Evolutionary conservation across 2,888 invertebrate genomes (phyloP).

Genomic region (Heliconius erato): DNA sequence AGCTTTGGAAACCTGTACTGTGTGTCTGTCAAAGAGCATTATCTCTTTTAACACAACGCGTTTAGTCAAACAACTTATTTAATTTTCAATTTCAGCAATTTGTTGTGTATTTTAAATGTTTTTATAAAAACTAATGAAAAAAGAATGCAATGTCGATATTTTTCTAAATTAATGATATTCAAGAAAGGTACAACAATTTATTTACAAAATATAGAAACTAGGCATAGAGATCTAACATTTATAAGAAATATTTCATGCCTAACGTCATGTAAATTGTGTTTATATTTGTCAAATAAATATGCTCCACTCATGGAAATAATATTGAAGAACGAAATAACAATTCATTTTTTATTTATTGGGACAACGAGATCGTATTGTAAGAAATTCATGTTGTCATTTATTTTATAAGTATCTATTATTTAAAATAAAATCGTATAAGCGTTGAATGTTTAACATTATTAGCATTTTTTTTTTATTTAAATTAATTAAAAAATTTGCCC

Average conservation of each 20-base stretch:
- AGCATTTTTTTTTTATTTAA: neutral
- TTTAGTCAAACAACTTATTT: neutral
- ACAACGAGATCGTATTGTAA: neutral
- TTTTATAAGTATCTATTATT: neutral
- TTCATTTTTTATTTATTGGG: neutral
- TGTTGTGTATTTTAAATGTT: too few relatives aligned
- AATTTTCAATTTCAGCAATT: too few relatives aligned
- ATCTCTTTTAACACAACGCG: neutral
- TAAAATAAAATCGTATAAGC: neutral
- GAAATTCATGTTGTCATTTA: neutral
- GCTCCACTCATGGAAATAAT: neutral
- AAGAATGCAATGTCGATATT: too few relatives aligned
- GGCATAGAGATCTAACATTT: neutral
- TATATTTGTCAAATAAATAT: conserved; percentile 4
- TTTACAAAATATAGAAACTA: neutral
- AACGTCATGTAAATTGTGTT: conserved; percentile 11
- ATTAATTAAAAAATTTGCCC: neutral
- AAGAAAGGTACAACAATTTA: too few relatives aligned
- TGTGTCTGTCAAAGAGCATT: neutral
- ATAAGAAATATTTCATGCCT: neutral
- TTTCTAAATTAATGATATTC: too few relatives aligned
- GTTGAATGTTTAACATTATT: neutral
- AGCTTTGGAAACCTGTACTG: neutral
- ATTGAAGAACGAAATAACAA: neutral
- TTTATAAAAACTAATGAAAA: too few relatives aligned